Conservation (phyloP, 2,113 vertebrate species). For the Lynx canadensis region DNA sequence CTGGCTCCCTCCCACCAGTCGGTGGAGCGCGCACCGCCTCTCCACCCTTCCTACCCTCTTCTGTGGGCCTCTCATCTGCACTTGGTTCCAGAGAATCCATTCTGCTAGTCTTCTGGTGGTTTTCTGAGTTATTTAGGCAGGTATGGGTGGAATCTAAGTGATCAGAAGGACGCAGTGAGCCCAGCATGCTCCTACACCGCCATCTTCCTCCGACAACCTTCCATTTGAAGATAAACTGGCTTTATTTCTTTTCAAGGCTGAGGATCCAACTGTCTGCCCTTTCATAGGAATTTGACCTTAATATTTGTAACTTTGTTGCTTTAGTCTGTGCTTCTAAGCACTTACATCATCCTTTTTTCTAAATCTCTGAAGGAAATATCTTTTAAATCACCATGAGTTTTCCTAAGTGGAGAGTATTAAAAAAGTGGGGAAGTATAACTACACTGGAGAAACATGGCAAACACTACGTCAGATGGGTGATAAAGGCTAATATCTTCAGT, state of each 20-base stretch:
- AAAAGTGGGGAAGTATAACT: neutral
- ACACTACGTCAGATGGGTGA: neutral
- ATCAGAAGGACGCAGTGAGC: no score
- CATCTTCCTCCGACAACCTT: neutral
- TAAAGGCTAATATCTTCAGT: neutral
- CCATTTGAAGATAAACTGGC: neutral
- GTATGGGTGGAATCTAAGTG: no score
- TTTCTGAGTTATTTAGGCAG: no score
- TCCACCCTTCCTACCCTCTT: no score
- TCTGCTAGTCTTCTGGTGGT: no score
- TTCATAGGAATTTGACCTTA: neutral
- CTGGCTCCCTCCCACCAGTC: no score
- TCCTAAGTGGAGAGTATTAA: neutral
- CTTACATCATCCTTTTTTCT: neutral
- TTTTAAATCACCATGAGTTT: neutral
- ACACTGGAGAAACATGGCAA: neutral
- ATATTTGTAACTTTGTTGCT: neutral
- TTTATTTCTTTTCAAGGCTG: neutral
- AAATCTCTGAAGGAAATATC: neutral
- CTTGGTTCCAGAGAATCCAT: accelerated
- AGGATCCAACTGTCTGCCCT: neutral
- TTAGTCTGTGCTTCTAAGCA: neutral
- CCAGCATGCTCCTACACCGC: no score
- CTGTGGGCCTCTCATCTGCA: no score
- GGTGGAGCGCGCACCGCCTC: no score